Conservation (phyloP, 2,797 vertebrate genomes). For the Fratercula arctica region DNA sequence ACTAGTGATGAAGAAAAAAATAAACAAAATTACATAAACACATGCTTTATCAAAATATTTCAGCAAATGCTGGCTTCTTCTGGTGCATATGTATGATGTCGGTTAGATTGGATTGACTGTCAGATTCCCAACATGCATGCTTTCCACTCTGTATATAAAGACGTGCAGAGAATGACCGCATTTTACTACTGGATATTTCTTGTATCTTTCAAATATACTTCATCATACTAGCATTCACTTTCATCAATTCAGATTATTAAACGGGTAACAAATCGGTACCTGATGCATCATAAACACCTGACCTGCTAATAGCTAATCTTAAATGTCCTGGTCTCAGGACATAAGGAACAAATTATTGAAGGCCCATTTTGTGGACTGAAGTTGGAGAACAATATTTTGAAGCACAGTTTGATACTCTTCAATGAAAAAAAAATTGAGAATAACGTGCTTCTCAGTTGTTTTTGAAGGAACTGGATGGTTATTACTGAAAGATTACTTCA, state of each 20-base stretch:
- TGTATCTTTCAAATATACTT: not conserved
- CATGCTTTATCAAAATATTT: not conserved
- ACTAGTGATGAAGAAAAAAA: not conserved
- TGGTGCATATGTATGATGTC: not conserved
- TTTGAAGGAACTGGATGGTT: not conserved
- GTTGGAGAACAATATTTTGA: not conserved
- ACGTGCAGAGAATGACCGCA: not conserved
- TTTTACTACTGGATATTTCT: not conserved
- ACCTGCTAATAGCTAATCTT: not conserved
- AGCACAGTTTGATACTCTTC: not conserved
- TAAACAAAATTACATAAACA: not conserved
- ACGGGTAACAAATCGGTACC: not conserved
- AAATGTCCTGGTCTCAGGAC: not conserved
- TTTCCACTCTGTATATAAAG: not conserved
- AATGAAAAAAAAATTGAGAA: not conserved
- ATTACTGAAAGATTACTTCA: not conserved
- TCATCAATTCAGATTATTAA: not conserved
- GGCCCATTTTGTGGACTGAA: not conserved
- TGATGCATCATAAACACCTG: not conserved
- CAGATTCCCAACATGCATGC: not conserved
- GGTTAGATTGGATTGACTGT: not conserved
- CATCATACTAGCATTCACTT: not conserved
- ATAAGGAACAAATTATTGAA: not conserved
- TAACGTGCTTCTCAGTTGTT: accelerated
- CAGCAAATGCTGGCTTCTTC: not conserved